A percentile compares a stretch with the other conserved stretches of the same genome.
phyloP scores from a whole-genome alignment of 2,888 invertebrate species.

The Athalia rosae region DNA sequence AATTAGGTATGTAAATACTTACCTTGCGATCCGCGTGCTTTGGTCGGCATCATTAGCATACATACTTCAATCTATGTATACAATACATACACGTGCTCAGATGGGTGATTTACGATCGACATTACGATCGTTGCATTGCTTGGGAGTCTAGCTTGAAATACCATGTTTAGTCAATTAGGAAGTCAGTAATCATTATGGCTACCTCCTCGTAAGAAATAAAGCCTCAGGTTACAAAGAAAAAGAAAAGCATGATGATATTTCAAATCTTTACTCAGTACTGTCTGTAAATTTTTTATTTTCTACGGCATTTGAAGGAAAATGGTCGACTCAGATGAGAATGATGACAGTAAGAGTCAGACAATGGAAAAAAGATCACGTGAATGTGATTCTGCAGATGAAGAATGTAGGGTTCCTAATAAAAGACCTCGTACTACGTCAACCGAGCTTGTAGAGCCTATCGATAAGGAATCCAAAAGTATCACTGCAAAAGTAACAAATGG shows the following conservation, averaged over 20 bases:
- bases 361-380: constrained; percentile 58
- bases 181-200: too few relatives aligned
- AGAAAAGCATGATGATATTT: background rate
- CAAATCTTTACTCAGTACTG: background rate
- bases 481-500: constrained; percentile 33
- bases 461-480: constrained; percentile 22
- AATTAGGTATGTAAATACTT: too few relatives aligned
- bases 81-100: background rate
- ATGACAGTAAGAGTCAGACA: constrained; percentile 50
- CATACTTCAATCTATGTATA: background rate
- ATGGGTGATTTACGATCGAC: too few relatives aligned
- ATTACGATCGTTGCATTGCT: too few relatives aligned
- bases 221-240: too few relatives aligned
- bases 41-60: background rate
- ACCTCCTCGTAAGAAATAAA: too few relatives aligned
- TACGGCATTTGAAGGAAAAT: constrained; percentile 52
- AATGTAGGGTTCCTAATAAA: constrained; percentile 52
- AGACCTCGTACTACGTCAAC: constrained; percentile 48
- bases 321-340: constrained; percentile 63
- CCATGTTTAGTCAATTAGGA: too few relatives aligned
- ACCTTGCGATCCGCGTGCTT: background rate
- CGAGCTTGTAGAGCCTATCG: background rate
- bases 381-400: constrained; percentile 56
- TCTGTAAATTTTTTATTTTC: background rate
- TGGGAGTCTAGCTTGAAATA: too few relatives aligned